These are phyloP conservation scores for Melanotaenia nigrans DNA, from an alignment of 2,797 vertebrate genomes.

Conservation along the genomic window DNA sequence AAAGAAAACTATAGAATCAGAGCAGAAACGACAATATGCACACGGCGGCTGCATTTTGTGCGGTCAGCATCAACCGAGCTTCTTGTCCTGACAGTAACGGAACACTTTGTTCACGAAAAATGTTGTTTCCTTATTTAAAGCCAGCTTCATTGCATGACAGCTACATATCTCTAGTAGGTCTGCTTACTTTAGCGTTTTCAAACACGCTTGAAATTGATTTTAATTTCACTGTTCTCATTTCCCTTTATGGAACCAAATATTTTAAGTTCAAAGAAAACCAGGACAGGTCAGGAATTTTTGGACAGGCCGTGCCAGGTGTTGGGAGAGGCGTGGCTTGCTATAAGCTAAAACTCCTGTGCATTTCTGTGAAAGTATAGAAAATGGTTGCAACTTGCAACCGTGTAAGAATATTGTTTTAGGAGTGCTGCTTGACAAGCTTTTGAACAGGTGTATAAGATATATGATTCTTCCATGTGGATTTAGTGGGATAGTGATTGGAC, in stretches of 20 bases:
- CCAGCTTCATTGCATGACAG: background rate
- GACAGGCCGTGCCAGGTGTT: constrained; percentile 1
- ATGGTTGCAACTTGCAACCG: background rate
- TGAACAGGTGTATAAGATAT: background rate
- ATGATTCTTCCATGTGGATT: background rate
- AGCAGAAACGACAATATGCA: background rate
- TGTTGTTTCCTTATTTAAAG: background rate
- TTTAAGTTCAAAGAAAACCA: background rate
- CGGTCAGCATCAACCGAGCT: background rate
- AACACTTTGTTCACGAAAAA: background rate
- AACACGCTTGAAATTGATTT: background rate
- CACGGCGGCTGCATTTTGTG: background rate
- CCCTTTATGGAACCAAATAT: background rate
- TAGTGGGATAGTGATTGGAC: background rate
- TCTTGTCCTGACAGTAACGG: background rate
- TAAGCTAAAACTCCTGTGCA: background rate
- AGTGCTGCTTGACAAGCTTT: background rate
- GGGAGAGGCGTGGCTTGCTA: background rate
- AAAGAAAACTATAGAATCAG: background rate
- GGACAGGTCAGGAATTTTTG: background rate
- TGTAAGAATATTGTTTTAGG: background rate
- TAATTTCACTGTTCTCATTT: background rate
- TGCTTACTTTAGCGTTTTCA: background rate
- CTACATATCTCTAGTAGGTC: rapidly evolving
- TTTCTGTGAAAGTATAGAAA: background rate